Evolutionary conservation across 2,888 invertebrate species (phyloP).

Genomic region (Dasysyrphus albostriatus): DNA sequence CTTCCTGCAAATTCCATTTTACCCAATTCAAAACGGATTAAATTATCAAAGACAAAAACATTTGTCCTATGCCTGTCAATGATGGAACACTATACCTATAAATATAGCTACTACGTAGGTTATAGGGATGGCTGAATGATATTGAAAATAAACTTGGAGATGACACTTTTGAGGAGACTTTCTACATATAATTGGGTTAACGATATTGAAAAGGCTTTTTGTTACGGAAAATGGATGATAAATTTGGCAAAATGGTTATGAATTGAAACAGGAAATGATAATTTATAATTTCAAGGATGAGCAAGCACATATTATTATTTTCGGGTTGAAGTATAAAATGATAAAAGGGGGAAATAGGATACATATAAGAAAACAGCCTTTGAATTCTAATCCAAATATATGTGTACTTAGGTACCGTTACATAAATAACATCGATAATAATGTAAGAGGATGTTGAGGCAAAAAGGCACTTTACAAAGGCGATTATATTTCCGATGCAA

Average conservation of each 20-base stretch:
- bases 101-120: background rate
- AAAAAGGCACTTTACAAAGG: background rate
- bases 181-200: constrained; percentile 48
- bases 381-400: constrained; percentile 21
- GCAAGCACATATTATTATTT: background rate
- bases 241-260: constrained; percentile 15
- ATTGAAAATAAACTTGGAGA: constrained; percentile 47
- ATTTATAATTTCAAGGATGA: constrained; percentile 22
- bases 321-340: background rate
- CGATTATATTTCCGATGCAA: background rate
- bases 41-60: constrained; percentile 54
- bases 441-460: background rate
- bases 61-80: constrained; percentile 42
- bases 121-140: constrained; percentile 14
- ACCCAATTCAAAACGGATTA: constrained; percentile 51
- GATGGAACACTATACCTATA: constrained; percentile 13
- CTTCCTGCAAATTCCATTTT: constrained; percentile 8
- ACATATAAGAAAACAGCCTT: background rate
- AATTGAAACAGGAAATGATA: constrained; percentile 14
- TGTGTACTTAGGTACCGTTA: background rate
- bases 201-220: constrained; percentile 20
- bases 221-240: background rate
- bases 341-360: background rate
- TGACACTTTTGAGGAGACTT: constrained; percentile 37
- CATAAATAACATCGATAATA: background rate